These are phyloP conservation scores for Anodontia alba DNA, from an alignment of 2,888 invertebrate genomes.

Conservation along the genomic window DNA sequence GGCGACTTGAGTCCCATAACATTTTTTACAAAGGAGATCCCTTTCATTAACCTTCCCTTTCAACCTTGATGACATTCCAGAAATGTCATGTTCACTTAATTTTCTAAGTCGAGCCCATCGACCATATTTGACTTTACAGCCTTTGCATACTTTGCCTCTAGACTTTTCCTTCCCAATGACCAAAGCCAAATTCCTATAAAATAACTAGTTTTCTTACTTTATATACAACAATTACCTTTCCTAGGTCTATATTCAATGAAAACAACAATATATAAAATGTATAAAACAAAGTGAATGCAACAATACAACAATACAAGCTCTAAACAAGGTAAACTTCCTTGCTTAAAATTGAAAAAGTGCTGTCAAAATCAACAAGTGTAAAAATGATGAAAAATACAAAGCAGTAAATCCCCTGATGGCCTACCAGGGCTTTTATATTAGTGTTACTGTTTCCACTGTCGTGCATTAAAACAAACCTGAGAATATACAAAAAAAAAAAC, in stretches of 20 bases:
- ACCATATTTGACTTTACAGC: conserved; percentile 7
- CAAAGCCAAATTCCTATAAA: too few species aligned
- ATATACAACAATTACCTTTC: conserved; percentile 8
- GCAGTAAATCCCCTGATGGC: not conserved
- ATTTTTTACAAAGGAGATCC: conserved; percentile 6
- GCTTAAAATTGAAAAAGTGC: not conserved
- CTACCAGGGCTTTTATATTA: not conserved
- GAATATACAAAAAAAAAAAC: not conserved
- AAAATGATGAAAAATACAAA: not conserved
- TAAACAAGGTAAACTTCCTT: not conserved
- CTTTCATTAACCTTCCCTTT: not conserved
- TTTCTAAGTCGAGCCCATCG: not conserved
- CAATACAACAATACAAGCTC: not conserved
- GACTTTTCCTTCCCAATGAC: not conserved
- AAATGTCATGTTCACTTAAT: not conserved
- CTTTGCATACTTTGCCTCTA: not conserved
- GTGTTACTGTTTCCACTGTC: not conserved
- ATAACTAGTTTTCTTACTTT: not conserved
- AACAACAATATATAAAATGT: not conserved
- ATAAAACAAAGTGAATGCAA: not conserved
- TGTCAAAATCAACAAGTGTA: not conserved
- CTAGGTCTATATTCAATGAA: not conserved
- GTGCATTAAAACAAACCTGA: not conserved
- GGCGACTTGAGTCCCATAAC: not conserved
- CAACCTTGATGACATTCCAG: not conserved